Evolutionary conservation across 2,797 vertebrate genomes (phyloP).

Genomic region (Sebastes matsubarae): DNA sequence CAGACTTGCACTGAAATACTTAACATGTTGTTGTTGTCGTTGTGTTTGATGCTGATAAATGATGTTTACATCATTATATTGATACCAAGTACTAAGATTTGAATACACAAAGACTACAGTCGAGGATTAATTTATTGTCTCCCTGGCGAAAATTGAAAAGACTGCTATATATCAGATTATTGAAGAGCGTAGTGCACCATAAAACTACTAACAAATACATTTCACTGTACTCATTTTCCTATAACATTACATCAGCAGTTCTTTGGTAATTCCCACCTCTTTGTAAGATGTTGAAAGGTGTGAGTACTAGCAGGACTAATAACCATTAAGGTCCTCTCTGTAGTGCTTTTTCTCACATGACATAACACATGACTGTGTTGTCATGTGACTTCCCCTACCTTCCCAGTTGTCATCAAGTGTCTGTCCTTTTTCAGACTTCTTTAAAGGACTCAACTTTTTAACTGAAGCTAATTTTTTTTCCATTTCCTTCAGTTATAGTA

Average conservation of each 20-base stretch:
- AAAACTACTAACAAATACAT: neutral
- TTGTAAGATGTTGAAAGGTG: neutral
- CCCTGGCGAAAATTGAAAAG: neutral
- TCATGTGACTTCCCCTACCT: slow-evolving; percentile 20
- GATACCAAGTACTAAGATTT: neutral
- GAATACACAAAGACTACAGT: neutral
- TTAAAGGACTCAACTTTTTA: neutral
- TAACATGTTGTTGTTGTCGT: neutral
- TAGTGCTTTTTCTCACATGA: slow-evolving; percentile 21
- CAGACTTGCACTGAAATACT: neutral
- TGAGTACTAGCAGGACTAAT: neutral
- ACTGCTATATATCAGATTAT: neutral
- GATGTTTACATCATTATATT: neutral
- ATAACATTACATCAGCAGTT: neutral
- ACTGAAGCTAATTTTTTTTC: neutral
- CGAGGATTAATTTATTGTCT: neutral
- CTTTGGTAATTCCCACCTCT: neutral
- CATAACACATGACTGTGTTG: slow-evolving; percentile 26
- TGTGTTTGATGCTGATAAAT: neutral
- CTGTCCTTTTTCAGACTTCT: neutral
- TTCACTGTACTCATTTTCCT: neutral
- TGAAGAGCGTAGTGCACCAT: neutral
- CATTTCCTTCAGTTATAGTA: neutral
- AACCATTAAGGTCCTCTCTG: neutral
- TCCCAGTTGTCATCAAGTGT: neutral